Percentiles rank a stretch among this genome's conserved stretches.
These are phyloP conservation scores for Andrena chrysosceles DNA, from an alignment of 2,888 invertebrate species.

Conservation along the genomic window DNA sequence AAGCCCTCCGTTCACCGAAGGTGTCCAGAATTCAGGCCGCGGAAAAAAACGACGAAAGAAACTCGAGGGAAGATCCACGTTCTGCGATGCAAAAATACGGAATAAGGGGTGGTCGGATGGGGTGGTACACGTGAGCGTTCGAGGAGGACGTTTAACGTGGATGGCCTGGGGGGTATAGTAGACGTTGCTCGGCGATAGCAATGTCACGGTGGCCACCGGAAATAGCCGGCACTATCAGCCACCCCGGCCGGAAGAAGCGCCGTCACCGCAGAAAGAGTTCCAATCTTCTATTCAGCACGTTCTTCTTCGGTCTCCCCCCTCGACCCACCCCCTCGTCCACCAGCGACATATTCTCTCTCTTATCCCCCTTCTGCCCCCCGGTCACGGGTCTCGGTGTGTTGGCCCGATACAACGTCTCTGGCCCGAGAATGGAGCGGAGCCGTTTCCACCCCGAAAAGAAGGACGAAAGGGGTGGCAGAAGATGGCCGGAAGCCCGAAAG, in stretches of 20 bases:
- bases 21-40: slow-evolving; percentile 30
- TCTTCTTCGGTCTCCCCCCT: slow-evolving; percentile 60
- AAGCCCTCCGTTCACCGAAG: background rate
- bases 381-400: slow-evolving; percentile 38
- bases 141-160: slow-evolving; percentile 69
- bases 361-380: background rate
- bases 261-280: slow-evolving; percentile 84
- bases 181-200: slow-evolving; percentile 79
- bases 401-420: slow-evolving; percentile 68
- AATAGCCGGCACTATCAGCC: slow-evolving; percentile 84
- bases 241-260: slow-evolving; percentile 82
- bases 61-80: slow-evolving; percentile 41
- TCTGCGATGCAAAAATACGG: slow-evolving; percentile 52
- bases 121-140: slow-evolving; percentile 51
- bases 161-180: slow-evolving; percentile 59
- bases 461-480: slow-evolving; percentile 73
- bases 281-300: slow-evolving; percentile 84
- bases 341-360: slow-evolving; percentile 21
- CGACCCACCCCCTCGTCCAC: slow-evolving; percentile 14
- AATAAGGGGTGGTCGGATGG: slow-evolving; percentile 15
- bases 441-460: slow-evolving; percentile 71
- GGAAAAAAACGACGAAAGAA: slow-evolving; percentile 17
- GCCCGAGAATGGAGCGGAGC: slow-evolving; percentile 67
- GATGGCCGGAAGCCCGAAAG: slow-evolving; percentile 76
- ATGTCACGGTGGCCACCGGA: slow-evolving; percentile 84